Percentiles rank a stretch among this genome's conserved stretches.
Evolutionary conservation across 2,888 invertebrate genomes (phyloP).

Genomic region (Cephus pulcher): DNA sequence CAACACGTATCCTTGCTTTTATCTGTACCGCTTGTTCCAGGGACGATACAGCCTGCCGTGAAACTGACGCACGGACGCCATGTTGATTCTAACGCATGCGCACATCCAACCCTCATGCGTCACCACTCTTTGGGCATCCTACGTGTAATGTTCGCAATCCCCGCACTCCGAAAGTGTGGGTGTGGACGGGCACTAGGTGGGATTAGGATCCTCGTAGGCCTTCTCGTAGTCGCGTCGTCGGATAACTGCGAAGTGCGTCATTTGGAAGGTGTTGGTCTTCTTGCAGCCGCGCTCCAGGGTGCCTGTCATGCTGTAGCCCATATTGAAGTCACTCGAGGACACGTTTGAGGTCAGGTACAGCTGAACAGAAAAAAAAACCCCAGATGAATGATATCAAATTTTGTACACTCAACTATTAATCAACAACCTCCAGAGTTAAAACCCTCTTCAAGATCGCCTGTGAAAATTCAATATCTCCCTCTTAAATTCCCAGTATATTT

Average conservation of each 20-base stretch:
- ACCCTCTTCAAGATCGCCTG: background rate
- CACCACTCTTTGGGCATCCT: slow-evolving; percentile 29
- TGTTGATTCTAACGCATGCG: background rate
- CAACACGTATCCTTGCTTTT: background rate
- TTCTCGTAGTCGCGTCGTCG: slow-evolving; percentile 80
- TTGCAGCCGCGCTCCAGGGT: slow-evolving; percentile 84
- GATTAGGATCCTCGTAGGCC: slow-evolving; percentile 66
- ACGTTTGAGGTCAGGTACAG: slow-evolving; percentile 87
- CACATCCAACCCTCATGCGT: background rate
- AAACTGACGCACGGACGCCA: background rate
- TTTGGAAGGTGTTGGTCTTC: slow-evolving; percentile 81
- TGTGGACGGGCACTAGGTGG: slow-evolving; percentile 65
- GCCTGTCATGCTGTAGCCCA: slow-evolving; percentile 91
- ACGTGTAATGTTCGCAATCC: slow-evolving; percentile 62
- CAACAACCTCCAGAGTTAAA: background rate
- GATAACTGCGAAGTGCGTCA: slow-evolving; percentile 89
- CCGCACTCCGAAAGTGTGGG: slow-evolving; percentile 63
- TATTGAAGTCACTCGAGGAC: slow-evolving; percentile 87
- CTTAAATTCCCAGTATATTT: too few relatives aligned
- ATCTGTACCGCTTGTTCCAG: background rate
- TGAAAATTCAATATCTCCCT: too few relatives aligned
- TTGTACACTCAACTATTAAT: background rate
- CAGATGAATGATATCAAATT: background rate
- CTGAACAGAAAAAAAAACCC: slow-evolving; percentile 59
- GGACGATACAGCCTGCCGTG: background rate